Conservation (phyloP, 2,797 vertebrate genomes). For the Mus minutoides region DNA sequence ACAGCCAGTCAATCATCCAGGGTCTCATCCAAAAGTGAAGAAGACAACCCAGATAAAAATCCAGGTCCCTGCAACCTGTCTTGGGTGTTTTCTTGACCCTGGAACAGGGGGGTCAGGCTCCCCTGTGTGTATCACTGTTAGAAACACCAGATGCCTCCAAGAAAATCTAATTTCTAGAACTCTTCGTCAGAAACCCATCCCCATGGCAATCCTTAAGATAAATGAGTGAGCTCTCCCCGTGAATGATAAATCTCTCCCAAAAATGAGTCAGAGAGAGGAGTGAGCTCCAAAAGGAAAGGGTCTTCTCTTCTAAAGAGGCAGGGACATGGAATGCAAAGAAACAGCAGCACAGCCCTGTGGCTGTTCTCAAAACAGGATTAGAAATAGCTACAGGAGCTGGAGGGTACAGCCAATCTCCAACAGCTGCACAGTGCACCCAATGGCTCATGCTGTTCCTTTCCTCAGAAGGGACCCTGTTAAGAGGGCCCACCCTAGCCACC, state of each 20-base stretch:
- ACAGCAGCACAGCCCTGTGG: not conserved
- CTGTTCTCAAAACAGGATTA: not conserved
- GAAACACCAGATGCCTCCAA: not conserved
- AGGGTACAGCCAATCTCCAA: rapidly evolving
- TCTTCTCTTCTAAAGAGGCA: not conserved
- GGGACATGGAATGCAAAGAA: not conserved
- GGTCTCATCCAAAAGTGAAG: not conserved
- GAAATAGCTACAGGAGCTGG: not conserved
- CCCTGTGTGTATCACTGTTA: not conserved
- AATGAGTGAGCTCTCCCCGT: not conserved
- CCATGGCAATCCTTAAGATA: not conserved
- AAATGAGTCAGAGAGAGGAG: too few species aligned
- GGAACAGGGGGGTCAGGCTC: not conserved
- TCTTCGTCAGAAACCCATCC: not conserved
- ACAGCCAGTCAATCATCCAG: not conserved
- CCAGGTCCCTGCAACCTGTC: not conserved
- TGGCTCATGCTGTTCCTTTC: not conserved
- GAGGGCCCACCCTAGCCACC: not conserved
- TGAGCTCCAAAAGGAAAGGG: not conserved
- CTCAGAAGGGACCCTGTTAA: not conserved
- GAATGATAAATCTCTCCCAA: not conserved
- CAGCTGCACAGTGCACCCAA: not conserved
- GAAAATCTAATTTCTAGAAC: not conserved
- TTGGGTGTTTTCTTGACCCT: not conserved
- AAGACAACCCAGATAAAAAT: not conserved